These are phyloP conservation scores for Raja brachyura DNA, from an alignment of 2,113 vertebrate genomes.

Conservation along the genomic window DNA sequence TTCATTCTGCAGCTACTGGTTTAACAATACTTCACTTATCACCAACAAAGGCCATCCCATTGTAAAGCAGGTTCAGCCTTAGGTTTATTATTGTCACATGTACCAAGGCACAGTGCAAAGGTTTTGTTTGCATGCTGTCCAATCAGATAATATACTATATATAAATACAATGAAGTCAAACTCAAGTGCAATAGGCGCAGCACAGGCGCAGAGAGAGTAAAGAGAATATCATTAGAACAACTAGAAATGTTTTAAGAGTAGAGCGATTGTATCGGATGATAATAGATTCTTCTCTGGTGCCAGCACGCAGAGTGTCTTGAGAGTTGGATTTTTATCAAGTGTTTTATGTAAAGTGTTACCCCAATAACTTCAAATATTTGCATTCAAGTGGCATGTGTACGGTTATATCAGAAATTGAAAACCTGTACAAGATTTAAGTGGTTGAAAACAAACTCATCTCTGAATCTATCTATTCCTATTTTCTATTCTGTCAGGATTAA, in stretches of 20 bases:
- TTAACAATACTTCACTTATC: background rate
- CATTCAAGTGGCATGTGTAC: background rate
- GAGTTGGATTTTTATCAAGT: background rate
- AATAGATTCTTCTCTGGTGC: too few relatives aligned
- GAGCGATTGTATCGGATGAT: too few relatives aligned
- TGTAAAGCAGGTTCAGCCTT: background rate
- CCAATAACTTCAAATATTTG: background rate
- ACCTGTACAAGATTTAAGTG: background rate
- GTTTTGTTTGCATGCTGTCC: too few relatives aligned
- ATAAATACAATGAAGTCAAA: too few relatives aligned
- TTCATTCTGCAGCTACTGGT: background rate
- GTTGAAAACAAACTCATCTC: background rate
- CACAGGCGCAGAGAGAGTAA: too few relatives aligned
- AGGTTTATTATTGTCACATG: too few relatives aligned
- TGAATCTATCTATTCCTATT: background rate
- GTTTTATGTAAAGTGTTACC: background rate
- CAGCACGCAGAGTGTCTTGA: too few relatives aligned
- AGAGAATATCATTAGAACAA: too few relatives aligned
- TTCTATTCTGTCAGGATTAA: background rate
- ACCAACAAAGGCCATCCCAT: background rate
- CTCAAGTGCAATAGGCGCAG: too few relatives aligned
- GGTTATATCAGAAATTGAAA: background rate
- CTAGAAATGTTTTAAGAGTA: too few relatives aligned
- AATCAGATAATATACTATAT: too few relatives aligned
- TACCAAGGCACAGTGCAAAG: too few relatives aligned